Evolutionary conservation across 2,888 invertebrate genomes (phyloP), one percentile per base, ranked within the genome.

Genomic region (Apoderus coryli): DNA sequence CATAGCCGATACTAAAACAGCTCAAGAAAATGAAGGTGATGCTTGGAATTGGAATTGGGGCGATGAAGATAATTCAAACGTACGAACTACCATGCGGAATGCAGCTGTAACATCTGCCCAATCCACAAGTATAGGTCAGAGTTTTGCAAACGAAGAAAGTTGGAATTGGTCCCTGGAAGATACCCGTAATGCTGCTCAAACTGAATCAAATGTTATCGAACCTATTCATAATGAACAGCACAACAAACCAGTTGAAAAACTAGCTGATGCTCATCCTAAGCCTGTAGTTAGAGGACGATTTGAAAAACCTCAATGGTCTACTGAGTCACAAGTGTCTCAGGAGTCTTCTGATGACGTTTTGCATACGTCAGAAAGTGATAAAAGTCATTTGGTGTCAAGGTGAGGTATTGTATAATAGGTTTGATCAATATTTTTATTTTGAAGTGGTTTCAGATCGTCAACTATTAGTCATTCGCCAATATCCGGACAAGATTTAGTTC

Each of bases 101-200:
- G n/a, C 19, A 7, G n/a, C 19, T 6, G 19, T 6, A 7, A 6
- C n/a, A 6, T 6, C n/a, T 19, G 6, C 19, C 7, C 6, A 19
- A 7, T n/a, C 19, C n/a, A 19, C 19, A 19, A 19, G n/a, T 19
- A 7, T 63, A 44, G 47, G 36, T 33, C 71, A 73, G 40, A 70
- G 70, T 47, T 72, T 75, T 53, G 60, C 56, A 10, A 53, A 61
- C 12, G 60, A 60, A 27, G 65, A 70, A 39, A 61, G 63, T 23
- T 76, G 74, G 74, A 69, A 68, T 48, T 75, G 72, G 73, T 54
- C 64, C 4, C 57, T 61, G 44, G 69, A 69, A 31, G 67, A 67
- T 6, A 33, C 29, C 29, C 41, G 50, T 31, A 34, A 36, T 11
- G 15, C 32, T n/a, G 19, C 6, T 19, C 19, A 19, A 19, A n/a